Base-by-base conservation (phyloP, 2,113 vertebrate species). In the Oceanodroma tethys region DNA sequence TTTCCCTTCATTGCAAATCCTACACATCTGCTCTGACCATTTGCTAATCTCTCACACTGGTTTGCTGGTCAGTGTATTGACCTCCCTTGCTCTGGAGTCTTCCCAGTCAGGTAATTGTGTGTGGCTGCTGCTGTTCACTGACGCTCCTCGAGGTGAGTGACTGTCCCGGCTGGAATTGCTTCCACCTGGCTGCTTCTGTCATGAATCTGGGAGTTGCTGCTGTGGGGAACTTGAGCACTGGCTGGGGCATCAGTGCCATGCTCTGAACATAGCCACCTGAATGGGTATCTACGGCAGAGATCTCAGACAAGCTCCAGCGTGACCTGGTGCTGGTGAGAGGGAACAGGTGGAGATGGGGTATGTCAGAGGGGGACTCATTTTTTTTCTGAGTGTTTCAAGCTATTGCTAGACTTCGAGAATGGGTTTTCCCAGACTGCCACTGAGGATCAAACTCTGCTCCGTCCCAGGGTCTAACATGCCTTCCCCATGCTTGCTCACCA, bases 241-340 rank as follows among this genome's bases (percentile, higher is more conserved):
- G 20, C 74, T 1, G 1, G 20, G 18, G 10, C 1, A 3, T 26
- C 5, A 9, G 20, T 91, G 23, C 76, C 8, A 4, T 1, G 0
- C 30, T 80, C 36, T 56, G 36, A 45, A 47, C 11, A 7, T 23
- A 60, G 13, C 16, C 43, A 32, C 21, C n/a, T 55, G 36, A 27
- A 21, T 10, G 4, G 3, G 6, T 48, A 6, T n/a, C 50, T 73
- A 1, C 7, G 13, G 11, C 63, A 50, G 56, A 79, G 29, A 23
- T 66, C 68, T 73, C 20, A 1, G 32, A 12, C 73, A 42, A 71
- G 30, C 30, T 83, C 36, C 63, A 34, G 9, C 38, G 22, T 23
- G 16, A 59, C 19, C 29, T 66, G 48, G 19, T 89, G 55, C 42
- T 2, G 6, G 27, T 56, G 59, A 40, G 63, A 32, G 14, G 52